Conservation (phyloP, 1,140 invertebrate species). For the Scaptomyza pallida region DNA sequence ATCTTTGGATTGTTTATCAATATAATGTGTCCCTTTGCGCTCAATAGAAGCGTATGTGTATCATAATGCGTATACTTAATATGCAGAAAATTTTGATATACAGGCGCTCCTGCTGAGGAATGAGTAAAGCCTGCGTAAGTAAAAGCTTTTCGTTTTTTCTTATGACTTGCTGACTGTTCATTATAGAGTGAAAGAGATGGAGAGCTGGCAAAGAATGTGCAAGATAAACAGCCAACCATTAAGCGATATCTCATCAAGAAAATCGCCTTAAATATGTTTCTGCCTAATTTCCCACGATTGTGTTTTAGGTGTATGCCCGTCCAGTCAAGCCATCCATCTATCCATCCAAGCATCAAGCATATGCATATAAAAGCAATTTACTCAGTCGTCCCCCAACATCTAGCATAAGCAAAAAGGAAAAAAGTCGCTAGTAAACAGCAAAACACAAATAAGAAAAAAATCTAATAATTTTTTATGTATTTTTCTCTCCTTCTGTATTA, state of each 20-base stretch:
- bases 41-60: slow-evolving; percentile 38
- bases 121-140: background rate
- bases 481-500: slow-evolving; percentile 47
- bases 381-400: background rate
- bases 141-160: slow-evolving; percentile 9
- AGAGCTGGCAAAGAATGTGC: slow-evolving; percentile 32
- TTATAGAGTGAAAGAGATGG: no score
- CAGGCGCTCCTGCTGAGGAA: slow-evolving; percentile 26
- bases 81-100: slow-evolving; percentile 35
- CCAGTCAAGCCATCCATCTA: slow-evolving; percentile 28
- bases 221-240: slow-evolving; percentile 61
- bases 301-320: slow-evolving; percentile 21
- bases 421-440: slow-evolving; percentile 17
- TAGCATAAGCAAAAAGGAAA: slow-evolving; percentile 36
- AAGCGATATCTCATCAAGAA: slow-evolving; percentile 69
- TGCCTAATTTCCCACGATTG: slow-evolving; percentile 70
- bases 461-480: slow-evolving; percentile 68
- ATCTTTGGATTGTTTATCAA: slow-evolving; percentile 1
- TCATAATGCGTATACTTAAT: slow-evolving; percentile 44
- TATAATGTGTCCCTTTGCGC: slow-evolving; percentile 34
- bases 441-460: slow-evolving; percentile 49
- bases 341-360: slow-evolving; percentile 46
- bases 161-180: slow-evolving; percentile 51
- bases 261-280: slow-evolving; percentile 76
- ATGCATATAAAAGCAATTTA: slow-evolving; percentile 67